Conservation (phyloP, 2,888 invertebrate genomes). For the Dryadula phaetusa region DNA sequence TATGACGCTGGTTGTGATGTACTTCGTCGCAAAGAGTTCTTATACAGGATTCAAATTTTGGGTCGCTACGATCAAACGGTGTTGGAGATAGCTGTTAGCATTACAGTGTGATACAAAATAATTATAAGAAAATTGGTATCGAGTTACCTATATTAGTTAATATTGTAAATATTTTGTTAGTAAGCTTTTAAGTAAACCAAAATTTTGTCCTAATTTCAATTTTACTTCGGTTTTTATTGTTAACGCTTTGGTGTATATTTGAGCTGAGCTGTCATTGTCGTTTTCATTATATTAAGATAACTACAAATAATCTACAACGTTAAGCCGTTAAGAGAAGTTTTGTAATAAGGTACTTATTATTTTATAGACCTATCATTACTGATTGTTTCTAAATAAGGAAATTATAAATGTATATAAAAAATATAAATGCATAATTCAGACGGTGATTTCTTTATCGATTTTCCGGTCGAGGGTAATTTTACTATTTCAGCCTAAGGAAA, state of each 20-base stretch:
- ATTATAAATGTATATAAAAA: conserved; percentile 5
- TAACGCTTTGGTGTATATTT: no score
- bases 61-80: no score
- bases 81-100: no score
- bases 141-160: neutral
- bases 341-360: neutral
- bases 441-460: conserved; percentile 9
- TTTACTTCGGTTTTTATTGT: no score
- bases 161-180: no score
- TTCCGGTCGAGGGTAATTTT: conserved; percentile 14
- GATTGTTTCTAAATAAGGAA: conserved; percentile 9
- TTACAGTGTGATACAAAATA: no score
- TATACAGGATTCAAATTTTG: no score
- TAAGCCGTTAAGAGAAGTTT: neutral
- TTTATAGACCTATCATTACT: neutral
- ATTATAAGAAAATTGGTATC: neutral
- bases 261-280: neutral
- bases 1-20: no score
- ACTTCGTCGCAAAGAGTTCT: no score
- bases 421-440: conserved; percentile 11
- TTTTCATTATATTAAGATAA: neutral
- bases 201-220: no score
- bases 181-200: no score
- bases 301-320: neutral
- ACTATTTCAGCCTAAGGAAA: conserved; percentile 10